These are phyloP conservation scores for Hetaerina titia DNA, from an alignment of 2,888 invertebrate species.

Conservation along the genomic window DNA sequence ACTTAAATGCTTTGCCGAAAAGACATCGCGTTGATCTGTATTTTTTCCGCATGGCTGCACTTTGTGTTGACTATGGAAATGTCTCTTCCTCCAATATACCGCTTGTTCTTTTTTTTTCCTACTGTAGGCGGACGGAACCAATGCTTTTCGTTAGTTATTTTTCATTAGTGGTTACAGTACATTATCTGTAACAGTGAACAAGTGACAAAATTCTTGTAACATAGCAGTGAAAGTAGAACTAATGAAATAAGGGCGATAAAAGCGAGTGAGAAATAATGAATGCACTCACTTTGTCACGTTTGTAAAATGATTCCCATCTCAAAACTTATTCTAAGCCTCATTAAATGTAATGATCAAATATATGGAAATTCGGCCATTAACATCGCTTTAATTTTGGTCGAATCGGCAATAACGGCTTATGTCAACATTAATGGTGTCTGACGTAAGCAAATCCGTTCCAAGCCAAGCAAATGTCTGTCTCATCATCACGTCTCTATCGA, in stretches of 20 bases:
- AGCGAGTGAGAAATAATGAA: too few species aligned
- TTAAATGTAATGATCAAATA: neutral
- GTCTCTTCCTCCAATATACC: too few species aligned
- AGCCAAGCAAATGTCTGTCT: neutral
- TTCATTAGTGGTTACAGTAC: too few species aligned
- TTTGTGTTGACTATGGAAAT: neutral
- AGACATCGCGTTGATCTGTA: neutral
- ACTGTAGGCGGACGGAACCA: too few species aligned
- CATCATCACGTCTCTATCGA: conserved; percentile 35
- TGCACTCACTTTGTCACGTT: neutral
- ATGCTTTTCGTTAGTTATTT: too few species aligned
- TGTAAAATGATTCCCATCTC: neutral
- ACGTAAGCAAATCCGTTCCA: neutral
- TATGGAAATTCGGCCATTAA: neutral
- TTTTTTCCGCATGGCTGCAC: neutral
- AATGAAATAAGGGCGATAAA: too few species aligned
- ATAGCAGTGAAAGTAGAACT: too few species aligned
- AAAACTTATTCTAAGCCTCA: neutral
- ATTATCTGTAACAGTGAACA: too few species aligned
- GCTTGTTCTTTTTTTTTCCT: too few species aligned
- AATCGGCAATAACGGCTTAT: conserved; percentile 4
- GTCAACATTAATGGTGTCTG: conserved; percentile 5
- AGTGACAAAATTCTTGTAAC: too few species aligned
- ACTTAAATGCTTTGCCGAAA: neutral
- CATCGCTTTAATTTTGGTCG: neutral